Base-by-base conservation (phyloP, 2,113 vertebrate species). In the Rutilus rutilus region DNA sequence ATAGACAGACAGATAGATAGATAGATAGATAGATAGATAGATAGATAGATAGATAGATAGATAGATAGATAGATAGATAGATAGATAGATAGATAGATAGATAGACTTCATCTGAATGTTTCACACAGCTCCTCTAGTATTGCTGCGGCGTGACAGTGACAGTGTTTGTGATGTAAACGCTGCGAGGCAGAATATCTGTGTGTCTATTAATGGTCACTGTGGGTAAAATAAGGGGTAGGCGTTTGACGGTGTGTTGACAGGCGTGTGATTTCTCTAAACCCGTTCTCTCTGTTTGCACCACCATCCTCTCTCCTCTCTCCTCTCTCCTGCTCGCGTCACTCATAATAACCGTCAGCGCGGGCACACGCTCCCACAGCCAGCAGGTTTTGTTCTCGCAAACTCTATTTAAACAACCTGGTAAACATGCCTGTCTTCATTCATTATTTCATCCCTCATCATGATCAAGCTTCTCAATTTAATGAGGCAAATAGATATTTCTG, bases 351-450 rank as follows among this genome's bases (percentile, higher is more conserved):
- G 76, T 87, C 88, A 85, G 83, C 83, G 87, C 82, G 62, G 75
- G 85, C 84, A 59, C 77, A 65, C 82, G 14, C 2, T 82, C 47
- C 36, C 82, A 69, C 79, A 47, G 77, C 75, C 85, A 52, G 36
- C 88, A 79, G 76, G 82, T 87, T 87, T 74, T 45, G 36, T 69
- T 33, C 3, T 69, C 85, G 74, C 91, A 90, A 92, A 93, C 91
- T 91, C 86, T 91, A 91, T 93, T 93, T 94, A 93, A 94, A 94
- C 92, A 93, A 93, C 88, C 93, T 84, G 90, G 93, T 95, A 95
- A 95, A 95, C 94, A 94, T 92, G 94, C 94, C 94, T 94, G 93
- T 94, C 94, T 94, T 94, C 92, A 94, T 95, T 94, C 94, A 94
- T 95, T 95, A 94, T 89, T 90, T 90, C 89, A 90, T 91, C 92